These are phyloP conservation scores for Gymnothorax javanicus DNA, from an alignment of 2,797 vertebrate species.

Conservation along the genomic window DNA sequence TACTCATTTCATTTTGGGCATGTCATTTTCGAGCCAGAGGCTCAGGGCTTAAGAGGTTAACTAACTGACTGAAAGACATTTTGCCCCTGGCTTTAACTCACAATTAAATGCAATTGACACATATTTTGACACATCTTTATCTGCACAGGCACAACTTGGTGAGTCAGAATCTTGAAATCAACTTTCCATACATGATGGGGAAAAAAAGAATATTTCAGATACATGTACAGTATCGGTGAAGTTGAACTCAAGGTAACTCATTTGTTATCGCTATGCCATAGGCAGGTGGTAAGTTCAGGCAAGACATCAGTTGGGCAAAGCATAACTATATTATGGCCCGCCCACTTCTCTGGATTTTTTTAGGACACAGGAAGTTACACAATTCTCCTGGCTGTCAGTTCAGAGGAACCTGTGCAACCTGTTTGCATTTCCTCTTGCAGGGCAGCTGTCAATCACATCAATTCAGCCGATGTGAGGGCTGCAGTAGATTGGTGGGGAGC, in stretches of 20 bases:
- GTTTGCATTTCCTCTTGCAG: not conserved
- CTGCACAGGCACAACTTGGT: not conserved
- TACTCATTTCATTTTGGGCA: too few relatives aligned
- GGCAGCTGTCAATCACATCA: not conserved
- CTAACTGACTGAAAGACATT: too few relatives aligned
- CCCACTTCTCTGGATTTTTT: not conserved
- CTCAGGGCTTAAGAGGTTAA: too few relatives aligned
- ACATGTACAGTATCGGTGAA: too few relatives aligned
- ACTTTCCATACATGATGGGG: too few relatives aligned
- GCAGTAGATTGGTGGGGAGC: not conserved
- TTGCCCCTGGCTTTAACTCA: not conserved
- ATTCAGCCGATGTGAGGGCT: not conserved
- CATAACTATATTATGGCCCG: not conserved
- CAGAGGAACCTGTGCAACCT: not conserved
- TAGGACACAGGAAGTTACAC: not conserved
- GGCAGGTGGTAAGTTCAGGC: too few relatives aligned
- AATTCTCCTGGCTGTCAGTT: not conserved
- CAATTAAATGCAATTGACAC: not conserved
- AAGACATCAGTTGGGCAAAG: not conserved
- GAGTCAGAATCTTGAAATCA: too few relatives aligned
- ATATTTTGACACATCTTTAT: too few relatives aligned
- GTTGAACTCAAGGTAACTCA: too few relatives aligned
- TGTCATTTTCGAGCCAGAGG: too few relatives aligned
- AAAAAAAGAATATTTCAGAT: too few relatives aligned
- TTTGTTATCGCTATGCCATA: too few relatives aligned